Base-by-base conservation (phyloP, 2,888 invertebrate species). In the Phlogophora meticulosa region DNA sequence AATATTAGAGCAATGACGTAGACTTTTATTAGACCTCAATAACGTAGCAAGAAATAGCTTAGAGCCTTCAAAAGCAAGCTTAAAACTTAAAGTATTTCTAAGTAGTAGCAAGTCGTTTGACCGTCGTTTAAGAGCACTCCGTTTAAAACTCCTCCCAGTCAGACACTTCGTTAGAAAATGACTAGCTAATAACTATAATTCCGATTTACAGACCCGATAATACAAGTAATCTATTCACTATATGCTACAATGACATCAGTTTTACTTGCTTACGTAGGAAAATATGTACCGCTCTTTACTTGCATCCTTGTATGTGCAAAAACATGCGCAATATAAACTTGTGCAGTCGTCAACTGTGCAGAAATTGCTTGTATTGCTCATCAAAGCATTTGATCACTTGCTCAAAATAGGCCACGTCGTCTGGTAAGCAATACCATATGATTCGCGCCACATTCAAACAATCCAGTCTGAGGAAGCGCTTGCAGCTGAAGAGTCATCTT, bases 341-440 rank as follows among this genome's bases (percentile, higher is more conserved):
- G 17, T 9, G 17, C 42, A 28, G 52, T 11, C 22, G n/a, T 20
- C 1, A 36, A 28, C 9, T 28, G n/a, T 3, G 3, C 13, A 32
- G 1, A 72, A 34, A 24, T 24, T 40, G 11, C 7, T 63, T 17
- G 15, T 15, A 15, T 43, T 24, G n/a, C 20, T 45, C 28, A 48
- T 17, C n/a, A 24, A 38, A 66, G 10, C 10, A 20, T 20, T 17
- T 48, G 17, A 46, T 62, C n/a, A 42, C n/a, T 63, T 15, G 13
- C 13, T 15, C 42, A 2, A 61, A 61, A 72, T 22, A 34, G 67
- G 20, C 20, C 28, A 40, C 34, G 15, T 66, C 69, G 67, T 64
- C 48, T 48, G 64, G 42, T 28, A 43, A 7, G 3, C 17, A 13
- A 20, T 67, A 49, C 28, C 56, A 75, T 36, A 68, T 75, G 74